Base-by-base conservation (phyloP, 2,797 vertebrate species). In the Chromis chromis region DNA sequence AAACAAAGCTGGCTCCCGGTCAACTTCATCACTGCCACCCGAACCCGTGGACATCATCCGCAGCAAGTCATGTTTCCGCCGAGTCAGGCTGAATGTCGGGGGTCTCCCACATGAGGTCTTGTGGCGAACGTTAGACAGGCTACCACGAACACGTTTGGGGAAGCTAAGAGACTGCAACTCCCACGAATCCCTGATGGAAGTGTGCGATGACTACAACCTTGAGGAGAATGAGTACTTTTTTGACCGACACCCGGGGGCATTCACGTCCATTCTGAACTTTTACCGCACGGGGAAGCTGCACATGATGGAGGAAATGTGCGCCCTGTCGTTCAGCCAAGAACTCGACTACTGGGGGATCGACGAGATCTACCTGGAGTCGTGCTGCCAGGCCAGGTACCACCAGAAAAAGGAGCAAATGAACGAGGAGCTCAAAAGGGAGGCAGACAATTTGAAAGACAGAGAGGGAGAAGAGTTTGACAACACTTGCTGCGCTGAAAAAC, bases 231-330 rank as follows among this genome's bases (percentile, higher is more conserved):
- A 99, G 80, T 99, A 98, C 92, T 99, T 99, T 91, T 99, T 99
- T 2, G 98, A 99, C 88, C 94, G 98, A 62, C 98, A 99, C 69
- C 97, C 98, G 0, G 98, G 98, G 67, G 98, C 98, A 6, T 99
- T 99, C 91, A 99, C 98, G 0, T 99, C 98, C 17, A 99, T 99
- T 80, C 95, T 99, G 81, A 99, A 99, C 95, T 99, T 99, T 90
- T 99, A 99, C 91, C 97, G 98, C 70, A 99, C 98, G 0, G 98
- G 98, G 22, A 97, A 99, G 88, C 91, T 99, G 93, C 98, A 99
- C 92, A 99, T 99, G 98, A 99, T 99, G 98, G 98, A 99, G 91
- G 98, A 99, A 89, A 99, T 99, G 98, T 99, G 98, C 9, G 98
- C 98, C 3, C 91, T 99, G 91, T 99, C 98, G 64, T 99, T 99